Evolutionary conservation across 1,140 invertebrate genomes (phyloP).

Genomic region (Trichonephila clavata): DNA sequence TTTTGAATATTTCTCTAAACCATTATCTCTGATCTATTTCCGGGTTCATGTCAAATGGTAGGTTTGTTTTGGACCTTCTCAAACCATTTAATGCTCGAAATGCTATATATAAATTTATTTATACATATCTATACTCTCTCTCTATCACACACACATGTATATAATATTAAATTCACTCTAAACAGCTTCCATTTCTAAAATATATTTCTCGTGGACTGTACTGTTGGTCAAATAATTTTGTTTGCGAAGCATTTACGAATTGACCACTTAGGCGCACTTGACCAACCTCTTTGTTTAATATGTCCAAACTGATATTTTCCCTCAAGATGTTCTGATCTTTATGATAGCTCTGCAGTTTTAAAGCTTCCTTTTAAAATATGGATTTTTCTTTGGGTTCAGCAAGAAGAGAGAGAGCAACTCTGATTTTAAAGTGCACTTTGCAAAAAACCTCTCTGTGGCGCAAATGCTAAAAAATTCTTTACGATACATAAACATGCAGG

Average conservation of each 20-base stretch:
- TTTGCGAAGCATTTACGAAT: not conserved
- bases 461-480: constrained; percentile 5
- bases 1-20: no score
- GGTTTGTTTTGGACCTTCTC: no score
- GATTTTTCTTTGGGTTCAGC: not conserved
- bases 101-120: no score
- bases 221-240: not conserved
- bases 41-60: no score
- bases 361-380: constrained; percentile 1
- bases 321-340: not conserved
- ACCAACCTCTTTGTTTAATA: not conserved
- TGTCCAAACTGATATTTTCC: not conserved
- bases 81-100: no score
- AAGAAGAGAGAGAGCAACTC: not conserved
- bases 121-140: no score
- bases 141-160: no score
- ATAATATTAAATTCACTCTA: no score
- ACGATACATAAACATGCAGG: constrained; percentile 1
- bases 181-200: no score
- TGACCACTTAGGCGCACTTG: not conserved
- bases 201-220: not conserved
- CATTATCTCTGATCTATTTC: no score
- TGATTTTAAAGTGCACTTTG: constrained; percentile 32
- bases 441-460: not conserved
- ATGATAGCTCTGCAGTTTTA: not conserved